Evolutionary conservation across 1,140 invertebrate species (phyloP), one percentile per base, ranked within the genome.

Genomic region (Pachypsylla venusta): DNA sequence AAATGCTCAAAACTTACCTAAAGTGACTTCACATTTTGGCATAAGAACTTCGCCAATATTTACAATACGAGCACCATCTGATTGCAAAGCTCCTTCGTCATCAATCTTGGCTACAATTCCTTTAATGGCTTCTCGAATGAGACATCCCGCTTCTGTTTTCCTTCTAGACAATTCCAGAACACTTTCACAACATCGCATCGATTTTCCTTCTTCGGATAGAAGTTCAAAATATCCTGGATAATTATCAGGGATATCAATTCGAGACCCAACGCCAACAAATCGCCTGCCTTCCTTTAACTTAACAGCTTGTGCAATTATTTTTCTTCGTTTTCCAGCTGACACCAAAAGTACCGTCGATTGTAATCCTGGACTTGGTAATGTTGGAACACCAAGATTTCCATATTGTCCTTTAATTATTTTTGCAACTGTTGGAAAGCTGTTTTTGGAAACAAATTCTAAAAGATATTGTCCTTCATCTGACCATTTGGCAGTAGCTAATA

Each of bases 221-320:
- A 95, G 79, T 74, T 96, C 93, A 70, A 95, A 95, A 73, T 89
- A 95, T 4, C 93, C 93, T 61, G 84, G 77, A 70, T 92, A 96
- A 5, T 83, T 81, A 60, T 93, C 84, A 0, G 93, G 93, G 55
- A 96, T 93, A 48, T 89, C 82, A 39, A 95, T 74, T 65, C 87
- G 79, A 0, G 87, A 85, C 10, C 89, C 87, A 0, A 87, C 79
- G 60, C 81, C 84, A 22, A 85, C 84, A 64, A 83, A 80, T 62
- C 83, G 75, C 19, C 78, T 71, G 0, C 86, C 84, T 69, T 94
- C 90, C 70, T 93, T 90, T 67, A 93, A 82, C 74, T 91, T 92
- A 40, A 95, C 86, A 56, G 88, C 88, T 71, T 94, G 91, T 0
- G 85, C 85, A 26, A 92, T 80, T 60, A 94, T 86, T 69, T 93